Percentiles rank a stretch among this genome's conserved stretches.
Conservation (phyloP, 2,113 vertebrate genomes). For the Ranitomeya variabilis region DNA sequence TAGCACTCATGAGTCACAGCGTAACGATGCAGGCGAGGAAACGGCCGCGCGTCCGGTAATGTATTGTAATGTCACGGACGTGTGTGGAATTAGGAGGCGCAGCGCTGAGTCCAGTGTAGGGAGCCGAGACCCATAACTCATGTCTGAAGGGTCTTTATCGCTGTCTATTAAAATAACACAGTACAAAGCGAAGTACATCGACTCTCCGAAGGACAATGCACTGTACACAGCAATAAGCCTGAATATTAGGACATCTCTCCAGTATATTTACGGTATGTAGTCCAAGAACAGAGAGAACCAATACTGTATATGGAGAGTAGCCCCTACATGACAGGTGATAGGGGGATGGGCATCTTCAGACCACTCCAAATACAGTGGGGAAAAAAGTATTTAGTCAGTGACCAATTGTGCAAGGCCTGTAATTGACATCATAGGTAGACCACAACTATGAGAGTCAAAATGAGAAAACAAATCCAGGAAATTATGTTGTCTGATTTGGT, state of each 20-base stretch:
- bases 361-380: no score
- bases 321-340: no score
- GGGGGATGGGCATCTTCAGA: no score
- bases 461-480: no score
- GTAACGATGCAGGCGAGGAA: background rate
- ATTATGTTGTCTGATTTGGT: no score
- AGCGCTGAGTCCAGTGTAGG: background rate
- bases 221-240: background rate
- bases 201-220: background rate
- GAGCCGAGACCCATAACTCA: background rate
- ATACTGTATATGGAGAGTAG: no score
- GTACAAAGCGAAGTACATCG: background rate
- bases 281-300: no score
- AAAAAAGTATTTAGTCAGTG: no score
- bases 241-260: background rate
- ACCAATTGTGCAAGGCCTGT: no score
- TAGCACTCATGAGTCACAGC: background rate
- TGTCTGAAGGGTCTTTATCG: slow-evolving; percentile 1
- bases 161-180: background rate
- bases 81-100: background rate
- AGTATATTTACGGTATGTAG: no score
- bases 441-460: no score
- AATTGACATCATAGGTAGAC: no score
- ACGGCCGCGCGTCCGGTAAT: background rate
- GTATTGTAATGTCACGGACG: background rate